Evolutionary conservation across 2,888 invertebrate species (phyloP).

Genomic region (Leucophenga maculata): DNA sequence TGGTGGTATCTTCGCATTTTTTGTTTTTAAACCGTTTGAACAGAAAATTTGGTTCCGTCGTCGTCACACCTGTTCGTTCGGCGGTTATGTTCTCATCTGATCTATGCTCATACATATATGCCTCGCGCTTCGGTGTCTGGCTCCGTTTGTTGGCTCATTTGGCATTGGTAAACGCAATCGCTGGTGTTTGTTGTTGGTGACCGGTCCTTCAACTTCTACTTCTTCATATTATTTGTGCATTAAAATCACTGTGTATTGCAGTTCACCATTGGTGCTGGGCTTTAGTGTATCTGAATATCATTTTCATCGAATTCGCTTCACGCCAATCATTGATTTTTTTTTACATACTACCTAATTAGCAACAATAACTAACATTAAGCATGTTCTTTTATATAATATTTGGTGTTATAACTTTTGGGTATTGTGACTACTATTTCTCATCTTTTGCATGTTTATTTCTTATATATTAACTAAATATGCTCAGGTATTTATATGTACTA

Average conservation of each 20-base stretch:
- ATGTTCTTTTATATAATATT: no score
- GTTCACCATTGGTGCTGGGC: not conserved
- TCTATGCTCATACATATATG: not conserved
- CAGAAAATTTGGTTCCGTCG: not conserved
- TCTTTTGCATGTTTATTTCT: conserved; percentile 11
- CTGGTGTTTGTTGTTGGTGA: conserved; percentile 33
- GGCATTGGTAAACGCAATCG: conserved; percentile 27
- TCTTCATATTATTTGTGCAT: conserved; percentile 37
- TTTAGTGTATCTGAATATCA: no score
- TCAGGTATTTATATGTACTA: no score
- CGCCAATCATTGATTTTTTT: not conserved
- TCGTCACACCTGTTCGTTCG: not conserved
- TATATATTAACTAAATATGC: no score
- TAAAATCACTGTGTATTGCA: not conserved
- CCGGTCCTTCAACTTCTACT: not conserved
- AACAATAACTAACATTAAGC: not conserved
- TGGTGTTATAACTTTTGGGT: not conserved
- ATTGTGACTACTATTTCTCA: not conserved
- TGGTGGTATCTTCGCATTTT: conserved; percentile 12
- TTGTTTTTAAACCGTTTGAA: not conserved
- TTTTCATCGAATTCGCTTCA: no score
- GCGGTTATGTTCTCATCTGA: not conserved
- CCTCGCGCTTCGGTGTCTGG: not conserved
- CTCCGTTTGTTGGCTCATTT: not conserved
- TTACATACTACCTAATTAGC: not conserved